These are phyloP conservation scores for Xiphydria camelus DNA, from an alignment of 2,888 invertebrate genomes.

Conservation along the genomic window DNA sequence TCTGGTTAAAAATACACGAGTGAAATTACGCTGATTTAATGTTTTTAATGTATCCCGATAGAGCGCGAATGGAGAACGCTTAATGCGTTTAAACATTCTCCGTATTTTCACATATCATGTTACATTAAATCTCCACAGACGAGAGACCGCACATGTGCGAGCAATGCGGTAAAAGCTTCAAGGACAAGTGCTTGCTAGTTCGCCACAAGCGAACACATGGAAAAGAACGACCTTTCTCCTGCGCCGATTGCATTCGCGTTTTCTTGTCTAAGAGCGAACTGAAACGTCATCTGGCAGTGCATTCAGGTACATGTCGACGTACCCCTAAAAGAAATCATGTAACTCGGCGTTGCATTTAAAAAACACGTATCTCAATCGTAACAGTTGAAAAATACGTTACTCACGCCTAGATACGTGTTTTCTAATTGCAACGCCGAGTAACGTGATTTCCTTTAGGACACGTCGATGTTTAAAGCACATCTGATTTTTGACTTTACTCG, in stretches of 20 bases:
- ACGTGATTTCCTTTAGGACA: too few species aligned
- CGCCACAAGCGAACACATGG: constrained; percentile 56
- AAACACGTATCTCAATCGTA: too few species aligned
- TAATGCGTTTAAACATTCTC: neutral
- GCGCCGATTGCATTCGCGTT: constrained; percentile 52
- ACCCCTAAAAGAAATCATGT: neutral
- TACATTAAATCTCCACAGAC: constrained; percentile 34
- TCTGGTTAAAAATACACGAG: neutral
- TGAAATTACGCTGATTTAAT: too few species aligned
- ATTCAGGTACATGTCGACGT: constrained; percentile 44
- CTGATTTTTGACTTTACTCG: too few species aligned
- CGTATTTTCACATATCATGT: too few species aligned
- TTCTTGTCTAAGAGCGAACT: constrained; percentile 58
- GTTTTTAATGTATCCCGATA: too few species aligned
- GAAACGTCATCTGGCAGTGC: constrained; percentile 53
- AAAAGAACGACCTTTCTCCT: constrained; percentile 54
- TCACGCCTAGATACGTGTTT: too few species aligned
- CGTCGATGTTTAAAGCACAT: too few species aligned
- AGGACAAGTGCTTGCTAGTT: constrained; percentile 49
- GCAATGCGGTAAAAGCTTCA: constrained; percentile 52
- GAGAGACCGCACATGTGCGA: constrained; percentile 52
- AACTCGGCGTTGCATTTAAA: too few species aligned
- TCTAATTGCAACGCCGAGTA: too few species aligned
- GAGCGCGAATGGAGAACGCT: too few species aligned
- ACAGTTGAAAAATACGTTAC: too few species aligned